Evolutionary conservation across 2,113 vertebrate species (phyloP).

Genomic region (Myodes glareolus): DNA sequence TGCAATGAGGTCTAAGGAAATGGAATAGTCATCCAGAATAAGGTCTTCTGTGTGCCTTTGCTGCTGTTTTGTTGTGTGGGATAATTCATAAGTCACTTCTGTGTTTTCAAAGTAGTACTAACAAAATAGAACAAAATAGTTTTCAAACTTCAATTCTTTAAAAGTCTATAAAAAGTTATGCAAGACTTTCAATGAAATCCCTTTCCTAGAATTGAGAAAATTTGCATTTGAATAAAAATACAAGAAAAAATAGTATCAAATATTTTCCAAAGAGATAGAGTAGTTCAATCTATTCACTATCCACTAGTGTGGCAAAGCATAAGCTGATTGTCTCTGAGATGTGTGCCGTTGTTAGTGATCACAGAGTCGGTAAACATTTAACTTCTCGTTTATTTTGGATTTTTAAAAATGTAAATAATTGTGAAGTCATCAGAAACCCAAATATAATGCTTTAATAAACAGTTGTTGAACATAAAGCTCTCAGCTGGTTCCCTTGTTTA

Average conservation of each 20-base stretch:
- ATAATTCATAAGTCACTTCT: neutral
- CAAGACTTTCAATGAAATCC: neutral
- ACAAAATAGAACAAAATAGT: neutral
- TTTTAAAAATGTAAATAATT: slow-evolving; percentile 47
- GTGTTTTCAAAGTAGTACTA: neutral
- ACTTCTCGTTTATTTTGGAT: slow-evolving; percentile 40
- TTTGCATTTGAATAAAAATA: neutral
- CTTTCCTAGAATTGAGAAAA: neutral
- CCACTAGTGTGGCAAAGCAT: neutral
- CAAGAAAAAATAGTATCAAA: neutral
- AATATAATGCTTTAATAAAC: slow-evolving; percentile 1
- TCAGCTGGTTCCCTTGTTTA: neutral
- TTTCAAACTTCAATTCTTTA: neutral
- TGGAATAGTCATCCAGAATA: neutral
- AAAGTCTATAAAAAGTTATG: neutral
- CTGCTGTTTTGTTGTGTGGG: neutral
- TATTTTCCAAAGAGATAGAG: neutral
- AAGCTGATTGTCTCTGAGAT: neutral
- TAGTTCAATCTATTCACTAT: neutral
- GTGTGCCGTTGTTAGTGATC: neutral
- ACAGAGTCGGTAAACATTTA: slow-evolving; percentile 8
- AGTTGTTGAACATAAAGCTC: neutral
- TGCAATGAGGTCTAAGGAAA: neutral
- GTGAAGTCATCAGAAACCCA: neutral
- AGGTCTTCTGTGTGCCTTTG: neutral